Evolutionary conservation across 2,888 invertebrate genomes (phyloP).

Genomic region (Drosophila anceps): DNA sequence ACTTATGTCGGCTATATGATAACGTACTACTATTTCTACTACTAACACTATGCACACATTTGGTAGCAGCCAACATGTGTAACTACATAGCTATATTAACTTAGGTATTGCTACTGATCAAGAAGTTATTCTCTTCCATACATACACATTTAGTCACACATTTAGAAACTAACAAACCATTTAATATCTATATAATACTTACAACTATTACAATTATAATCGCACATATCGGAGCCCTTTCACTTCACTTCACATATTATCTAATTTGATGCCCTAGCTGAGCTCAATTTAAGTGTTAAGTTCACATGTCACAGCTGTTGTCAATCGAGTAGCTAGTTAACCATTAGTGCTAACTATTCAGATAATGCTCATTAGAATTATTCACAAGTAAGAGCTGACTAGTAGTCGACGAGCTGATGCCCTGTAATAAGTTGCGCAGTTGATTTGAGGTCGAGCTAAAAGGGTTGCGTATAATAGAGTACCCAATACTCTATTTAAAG

Average conservation of each 20-base stretch:
- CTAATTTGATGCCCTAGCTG: slow-evolving; percentile 18
- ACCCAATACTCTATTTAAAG: no score
- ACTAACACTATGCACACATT: no score
- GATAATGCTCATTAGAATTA: slow-evolving; percentile 39
- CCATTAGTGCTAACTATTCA: slow-evolving; percentile 40
- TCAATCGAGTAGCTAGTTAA: slow-evolving; percentile 12
- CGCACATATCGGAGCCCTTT: not conserved
- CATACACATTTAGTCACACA: no score
- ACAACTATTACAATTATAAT: not conserved
- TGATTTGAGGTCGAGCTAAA: no score
- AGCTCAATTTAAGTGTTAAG: slow-evolving; percentile 36
- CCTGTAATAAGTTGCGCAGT: not conserved
- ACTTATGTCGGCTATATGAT: no score
- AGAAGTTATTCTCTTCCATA: not conserved
- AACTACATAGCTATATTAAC: no score
- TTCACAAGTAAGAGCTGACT: not conserved
- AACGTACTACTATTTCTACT: no score
- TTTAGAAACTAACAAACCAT: no score
- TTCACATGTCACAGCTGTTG: slow-evolving; percentile 42
- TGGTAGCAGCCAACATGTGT: no score
- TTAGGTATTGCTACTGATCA: not conserved
- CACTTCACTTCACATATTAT: not conserved
- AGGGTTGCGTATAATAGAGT: no score
- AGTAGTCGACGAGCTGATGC: slow-evolving; percentile 3
- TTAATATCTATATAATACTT: not conserved